Conservation (phyloP, 2,113 vertebrate species). For the Hiodon alosoides region DNA sequence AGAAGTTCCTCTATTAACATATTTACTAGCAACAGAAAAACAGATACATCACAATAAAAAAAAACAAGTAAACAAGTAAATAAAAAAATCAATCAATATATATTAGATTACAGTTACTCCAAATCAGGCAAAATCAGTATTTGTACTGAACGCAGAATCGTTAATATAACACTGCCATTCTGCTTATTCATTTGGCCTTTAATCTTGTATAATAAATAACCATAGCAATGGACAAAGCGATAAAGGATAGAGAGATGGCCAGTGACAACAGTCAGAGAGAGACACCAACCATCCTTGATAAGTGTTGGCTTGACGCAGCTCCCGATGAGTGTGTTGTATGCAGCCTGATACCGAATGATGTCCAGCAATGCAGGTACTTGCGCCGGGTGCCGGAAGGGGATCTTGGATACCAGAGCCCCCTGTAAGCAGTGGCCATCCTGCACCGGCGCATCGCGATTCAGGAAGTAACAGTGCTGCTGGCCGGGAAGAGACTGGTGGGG, state of each 20-base stretch:
- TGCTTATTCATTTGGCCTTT: background rate
- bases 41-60: too few relatives aligned
- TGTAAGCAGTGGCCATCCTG: constrained; percentile 86
- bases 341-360: constrained; percentile 87
- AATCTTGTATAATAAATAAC: too few relatives aligned
- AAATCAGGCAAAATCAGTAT: background rate
- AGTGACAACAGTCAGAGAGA: background rate
- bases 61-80: background rate
- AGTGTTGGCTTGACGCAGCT: constrained; percentile 90
- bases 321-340: constrained; percentile 88
- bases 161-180: background rate
- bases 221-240: too few relatives aligned
- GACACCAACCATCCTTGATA: constrained; percentile 80
- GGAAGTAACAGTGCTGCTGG: constrained; percentile 96
- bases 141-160: background rate
- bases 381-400: constrained; percentile 91
- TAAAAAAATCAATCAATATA: background rate
- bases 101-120: background rate
- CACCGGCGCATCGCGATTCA: constrained; percentile 91
- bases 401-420: constrained; percentile 83
- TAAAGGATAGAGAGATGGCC: background rate
- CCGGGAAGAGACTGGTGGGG: constrained; percentile 80
- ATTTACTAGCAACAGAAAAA: background rate
- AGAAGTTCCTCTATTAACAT: too few relatives aligned
- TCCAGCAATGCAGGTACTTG: constrained; percentile 83